Base-by-base conservation (phyloP, 1,140 invertebrate species). In the Neoseiulus cucumeris region DNA sequence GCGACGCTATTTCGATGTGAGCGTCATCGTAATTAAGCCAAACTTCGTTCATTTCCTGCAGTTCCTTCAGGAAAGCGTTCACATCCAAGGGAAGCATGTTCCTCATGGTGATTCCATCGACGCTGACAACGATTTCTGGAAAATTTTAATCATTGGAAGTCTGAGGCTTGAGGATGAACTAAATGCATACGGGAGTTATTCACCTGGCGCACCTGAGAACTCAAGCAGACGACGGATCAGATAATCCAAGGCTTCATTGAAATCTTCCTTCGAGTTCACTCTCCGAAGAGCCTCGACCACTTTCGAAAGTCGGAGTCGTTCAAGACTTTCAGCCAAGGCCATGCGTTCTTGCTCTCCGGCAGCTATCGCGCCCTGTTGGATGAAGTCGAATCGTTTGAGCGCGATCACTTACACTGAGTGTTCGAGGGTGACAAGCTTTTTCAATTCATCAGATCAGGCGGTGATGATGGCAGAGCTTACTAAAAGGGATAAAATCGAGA, bases 241-340 rank as follows among this genome's bases (percentile, higher is more conserved):
- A 59, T 59, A 1, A 14, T 59, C 51, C 9, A 59, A 9, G 9
- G 51, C 51, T 33, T 20, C 51, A 25, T 59, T 59, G 51, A 59
- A 59, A 59, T 59, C 51, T 25, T 59, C 51, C 25, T 33, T 25
- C 33, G 25, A 33, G 51, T 59, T 59, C 4, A 59, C 14, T 25
- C 51, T 12, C 4, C 51, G 14, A 29, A 59, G 33, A 9, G 51
- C 51, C 33, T 59, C 51, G 9, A 59, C 22, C 25, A 59, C 51
- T 59, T 59, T 59, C 22, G 51, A 59, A 20, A 59, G 22, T 6
- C 51, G 51, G 51, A 59, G 51, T 25, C 51, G 51, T 17, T 59
- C 33, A 1, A 59, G 51, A 9, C 51, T 59, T 9, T 59, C 51
- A 18, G 25, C 51, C 2, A 59, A 20, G n/a, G 25, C 22, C 14